A percentile compares a stretch with the other conserved stretches of the same genome.
Conservation (phyloP, 2,797 vertebrate genomes). For the Threskiornis aethiopicus region DNA sequence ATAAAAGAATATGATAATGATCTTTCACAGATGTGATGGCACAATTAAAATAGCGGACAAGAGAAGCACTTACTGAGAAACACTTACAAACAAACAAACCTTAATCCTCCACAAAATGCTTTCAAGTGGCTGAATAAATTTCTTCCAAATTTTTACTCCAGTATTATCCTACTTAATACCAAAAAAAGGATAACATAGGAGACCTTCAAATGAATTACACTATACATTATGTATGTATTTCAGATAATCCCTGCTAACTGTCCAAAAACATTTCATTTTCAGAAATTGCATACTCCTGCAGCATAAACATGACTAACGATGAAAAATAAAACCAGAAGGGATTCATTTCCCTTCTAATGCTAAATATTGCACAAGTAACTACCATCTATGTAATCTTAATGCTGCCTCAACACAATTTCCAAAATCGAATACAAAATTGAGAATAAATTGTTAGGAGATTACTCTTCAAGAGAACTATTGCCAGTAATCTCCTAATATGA, state of each 20-base stretch:
- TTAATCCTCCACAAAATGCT: background rate
- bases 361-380: conserved; percentile 36
- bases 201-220: conserved; percentile 14
- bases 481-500: conserved; percentile 12
- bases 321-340: conserved; percentile 30
- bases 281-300: conserved; percentile 29
- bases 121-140: conserved; percentile 35
- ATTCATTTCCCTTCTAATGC: conserved; percentile 23
- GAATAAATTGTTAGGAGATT: conserved; percentile 51
- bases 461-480: conserved; percentile 25
- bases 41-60: background rate
- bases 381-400: background rate
- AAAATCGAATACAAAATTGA: conserved; percentile 2
- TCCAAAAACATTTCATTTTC: conserved; percentile 44
- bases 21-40: conserved; percentile 22
- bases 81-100: conserved; percentile 17
- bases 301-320: conserved; percentile 44
- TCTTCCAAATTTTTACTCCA: background rate
- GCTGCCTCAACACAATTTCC: conserved; percentile 12
- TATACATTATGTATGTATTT: conserved; percentile 30
- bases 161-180: background rate
- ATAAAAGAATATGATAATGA: conserved; percentile 33
- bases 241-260: conserved; percentile 32
- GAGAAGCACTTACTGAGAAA: conserved; percentile 18
- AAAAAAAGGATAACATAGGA: background rate